A percentile compares a stretch with the other conserved stretches of the same genome.
phyloP scores from a whole-genome alignment of 2,888 invertebrate genomes.

The Platypus cylindrus region DNA sequence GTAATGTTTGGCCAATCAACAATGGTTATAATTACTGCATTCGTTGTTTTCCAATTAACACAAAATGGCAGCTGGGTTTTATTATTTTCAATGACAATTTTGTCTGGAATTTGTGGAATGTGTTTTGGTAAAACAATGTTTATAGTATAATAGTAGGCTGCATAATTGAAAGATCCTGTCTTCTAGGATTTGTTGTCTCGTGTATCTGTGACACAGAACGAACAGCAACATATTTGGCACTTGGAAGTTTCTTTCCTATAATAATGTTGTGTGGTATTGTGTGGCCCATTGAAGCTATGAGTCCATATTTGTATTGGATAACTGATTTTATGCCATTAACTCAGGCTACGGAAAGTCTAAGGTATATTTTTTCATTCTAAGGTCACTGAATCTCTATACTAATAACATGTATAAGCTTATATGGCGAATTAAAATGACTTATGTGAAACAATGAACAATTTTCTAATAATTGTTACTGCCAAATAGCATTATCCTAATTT shows the following conservation, averaged over 20 bases:
- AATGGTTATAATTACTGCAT: conserved; percentile 66
- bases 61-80: conserved; percentile 61
- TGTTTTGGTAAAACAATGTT: conserved; percentile 45
- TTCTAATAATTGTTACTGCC: too few species aligned
- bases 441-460: too few species aligned
- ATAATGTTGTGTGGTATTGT: conserved; percentile 81
- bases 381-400: too few species aligned
- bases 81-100: conserved; percentile 61
- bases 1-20: conserved; percentile 75
- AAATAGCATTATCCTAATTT: too few species aligned
- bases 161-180: conserved; percentile 3
- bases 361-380: too few species aligned
- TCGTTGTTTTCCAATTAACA: conserved; percentile 65
- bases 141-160: not conserved
- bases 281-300: conserved; percentile 94
- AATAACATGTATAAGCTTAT: too few species aligned
- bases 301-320: conserved; percentile 50
- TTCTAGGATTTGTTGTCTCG: conserved; percentile 67
- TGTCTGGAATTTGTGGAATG: conserved; percentile 89
- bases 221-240: conserved; percentile 71
- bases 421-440: too few species aligned
- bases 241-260: conserved; percentile 77
- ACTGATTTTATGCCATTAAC: conserved; percentile 74
- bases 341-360: conserved; percentile 73
- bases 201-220: conserved; percentile 69